A percentile compares a stretch with the other conserved stretches of the same genome.
Conservation (phyloP, 2,797 vertebrate species). For the Loriculus beryllinus region DNA sequence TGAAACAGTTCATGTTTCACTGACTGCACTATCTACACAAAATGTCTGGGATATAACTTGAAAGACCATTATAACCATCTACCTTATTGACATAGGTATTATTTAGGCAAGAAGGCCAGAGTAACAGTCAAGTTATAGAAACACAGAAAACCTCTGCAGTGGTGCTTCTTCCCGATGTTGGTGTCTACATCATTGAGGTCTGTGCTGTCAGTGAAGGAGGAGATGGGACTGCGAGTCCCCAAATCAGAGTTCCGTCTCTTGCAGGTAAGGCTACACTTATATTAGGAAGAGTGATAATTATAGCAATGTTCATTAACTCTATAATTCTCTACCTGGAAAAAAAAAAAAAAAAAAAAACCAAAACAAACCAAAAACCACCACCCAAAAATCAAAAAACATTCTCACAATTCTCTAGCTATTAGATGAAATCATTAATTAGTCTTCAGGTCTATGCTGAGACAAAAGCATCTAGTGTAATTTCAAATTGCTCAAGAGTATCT, state of each 20-base stretch:
- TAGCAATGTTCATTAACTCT: not conserved
- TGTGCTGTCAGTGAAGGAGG: conserved; percentile 92
- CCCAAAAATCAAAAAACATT: not conserved
- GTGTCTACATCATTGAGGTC: conserved; percentile 93
- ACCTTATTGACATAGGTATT: conserved; percentile 80
- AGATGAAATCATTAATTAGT: not conserved
- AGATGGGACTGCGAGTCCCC: conserved; percentile 87
- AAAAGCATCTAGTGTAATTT: not conserved
- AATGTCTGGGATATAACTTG: not conserved
- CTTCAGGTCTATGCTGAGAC: not conserved
- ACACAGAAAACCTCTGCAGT: conserved; percentile 91
- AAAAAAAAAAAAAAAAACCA: not conserved
- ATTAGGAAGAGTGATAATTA: not conserved
- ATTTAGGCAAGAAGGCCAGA: conserved; percentile 90
- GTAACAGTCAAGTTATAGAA: conserved; percentile 90
- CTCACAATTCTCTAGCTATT: not conserved
- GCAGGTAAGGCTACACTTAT: conserved; percentile 77
- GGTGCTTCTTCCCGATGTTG: conserved; percentile 89
- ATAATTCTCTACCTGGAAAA: not conserved
- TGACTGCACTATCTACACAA: not conserved
- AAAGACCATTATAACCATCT: not conserved
- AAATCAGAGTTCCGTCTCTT: conserved; percentile 90
- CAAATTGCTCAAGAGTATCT: not conserved
- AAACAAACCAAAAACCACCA: not conserved
- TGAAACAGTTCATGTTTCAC: not conserved